Evolutionary conservation across 2,888 invertebrate species (phyloP), one percentile per base, ranked within the genome.

Genomic region (Masnerella sp.): DNA sequence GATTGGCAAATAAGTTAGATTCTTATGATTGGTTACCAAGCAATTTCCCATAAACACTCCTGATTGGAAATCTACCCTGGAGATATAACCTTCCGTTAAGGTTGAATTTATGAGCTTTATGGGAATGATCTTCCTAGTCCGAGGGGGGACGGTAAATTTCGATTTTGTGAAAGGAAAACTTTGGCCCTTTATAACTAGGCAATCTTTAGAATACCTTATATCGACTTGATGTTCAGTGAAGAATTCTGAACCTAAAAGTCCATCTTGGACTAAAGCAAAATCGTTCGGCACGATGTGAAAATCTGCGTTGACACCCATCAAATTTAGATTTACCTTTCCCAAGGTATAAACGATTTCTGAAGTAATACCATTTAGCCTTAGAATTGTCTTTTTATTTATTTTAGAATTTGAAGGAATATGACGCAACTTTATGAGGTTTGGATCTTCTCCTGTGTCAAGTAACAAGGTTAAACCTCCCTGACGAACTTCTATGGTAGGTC

Each of bases 211-310:
- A 15, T 47, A 47, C 5, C 14, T 9, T 5, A 47, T 28, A 28
- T 47, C n/a, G 12, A 30, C 45, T 7, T 47, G 5, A 15, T 47
- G 8, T 1, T 28, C 28, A 1, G 17, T 3, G n/a, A 47, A 47
- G 15, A 47, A 47, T 14, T 47, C 45, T n/a, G 45, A 47, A 9
- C 45, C 45, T 11, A 47, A 47, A 8, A 47, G 15, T 14, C 28
- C 45, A 8, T 28, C 45, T 14, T 47, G 45, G 8, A 15, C 14
- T 14, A 47, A 14, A 2, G 14, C 14, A 8, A 47, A 47, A 14
- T 47, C 11, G 28, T 47, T 8, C 1, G 45, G 45, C 1, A 47
- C 28, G 12, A 47, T 9, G 17, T 47, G 45, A 11, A 47, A 47
- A 28, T 28, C 15, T 8, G 30, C 28, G 7, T 28, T 11, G 2